Conservation (phyloP, 2,113 vertebrate genomes). For the Corydoras sp. region DNA sequence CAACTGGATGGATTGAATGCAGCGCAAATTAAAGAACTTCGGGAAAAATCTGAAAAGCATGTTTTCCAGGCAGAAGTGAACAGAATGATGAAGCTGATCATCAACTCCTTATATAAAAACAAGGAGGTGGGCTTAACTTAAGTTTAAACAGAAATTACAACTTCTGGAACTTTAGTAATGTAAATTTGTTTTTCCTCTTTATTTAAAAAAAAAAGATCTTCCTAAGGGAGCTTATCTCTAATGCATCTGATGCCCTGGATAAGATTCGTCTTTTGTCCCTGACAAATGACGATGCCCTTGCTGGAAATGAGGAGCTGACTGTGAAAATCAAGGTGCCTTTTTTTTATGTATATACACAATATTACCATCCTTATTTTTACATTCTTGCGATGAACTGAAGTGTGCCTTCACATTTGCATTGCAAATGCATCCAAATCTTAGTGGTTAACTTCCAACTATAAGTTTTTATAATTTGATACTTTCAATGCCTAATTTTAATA, state of each 20-base stretch:
- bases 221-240: conserved; percentile 83
- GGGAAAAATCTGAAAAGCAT: conserved; percentile 96
- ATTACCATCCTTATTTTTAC: too few relatives aligned
- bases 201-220: conserved; percentile 68
- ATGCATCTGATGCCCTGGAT: conserved; percentile 84
- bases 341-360: not conserved
- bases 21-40: conserved; percentile 91
- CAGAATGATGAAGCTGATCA: conserved; percentile 99
- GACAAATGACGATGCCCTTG: conserved; percentile 77
- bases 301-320: conserved; percentile 79
- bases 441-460: too few relatives aligned
- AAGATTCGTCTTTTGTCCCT: conserved; percentile 82
- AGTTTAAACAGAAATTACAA: too few relatives aligned
- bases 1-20: conserved; percentile 93
- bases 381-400: not conserved
- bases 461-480: not conserved
- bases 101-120: conserved; percentile 97
- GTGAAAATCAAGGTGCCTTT: conserved; percentile 82
- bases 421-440: conserved; percentile 1
- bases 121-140: conserved; percentile 79
- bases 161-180: not conserved
- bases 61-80: conserved; percentile 97
- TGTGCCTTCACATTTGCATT: conserved; percentile 26
- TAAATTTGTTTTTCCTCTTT: not conserved
- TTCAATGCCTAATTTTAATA: too few relatives aligned